Evolutionary conservation across 1,140 invertebrate species (phyloP).

Genomic region (Riptortus pedestris): DNA sequence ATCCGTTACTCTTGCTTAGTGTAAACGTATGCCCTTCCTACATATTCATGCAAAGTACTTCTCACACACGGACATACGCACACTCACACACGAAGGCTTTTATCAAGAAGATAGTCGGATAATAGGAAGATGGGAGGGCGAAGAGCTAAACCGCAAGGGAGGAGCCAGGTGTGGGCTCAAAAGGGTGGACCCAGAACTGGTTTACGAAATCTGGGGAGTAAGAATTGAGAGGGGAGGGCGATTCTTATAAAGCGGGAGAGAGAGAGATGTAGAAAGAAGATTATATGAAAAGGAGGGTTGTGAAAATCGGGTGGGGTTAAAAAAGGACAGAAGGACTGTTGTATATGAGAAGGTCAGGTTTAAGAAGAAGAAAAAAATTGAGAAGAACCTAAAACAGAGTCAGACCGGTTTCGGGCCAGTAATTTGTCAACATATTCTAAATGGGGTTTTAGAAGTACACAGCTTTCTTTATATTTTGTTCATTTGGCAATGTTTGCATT

Average conservation of each 20-base stretch:
- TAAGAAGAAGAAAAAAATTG: neutral
- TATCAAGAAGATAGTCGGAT: no score
- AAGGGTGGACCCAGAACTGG: neutral
- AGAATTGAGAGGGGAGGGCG: neutral
- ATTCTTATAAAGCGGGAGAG: neutral
- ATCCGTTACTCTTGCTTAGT: no score
- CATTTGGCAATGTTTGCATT: no score
- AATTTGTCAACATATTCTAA: neutral
- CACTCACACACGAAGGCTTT: no score
- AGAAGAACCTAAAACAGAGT: neutral
- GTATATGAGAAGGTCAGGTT: neutral
- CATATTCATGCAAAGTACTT: no score
- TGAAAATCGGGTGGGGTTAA: no score
- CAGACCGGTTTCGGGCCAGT: neutral
- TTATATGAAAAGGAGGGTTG: neutral
- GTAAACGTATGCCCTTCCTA: no score
- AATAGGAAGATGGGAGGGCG: no score
- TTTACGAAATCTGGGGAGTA: neutral
- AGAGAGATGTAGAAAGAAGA: neutral
- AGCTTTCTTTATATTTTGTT: no score
- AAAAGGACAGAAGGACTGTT: neutral
- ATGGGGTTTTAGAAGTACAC: no score
- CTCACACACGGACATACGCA: no score
- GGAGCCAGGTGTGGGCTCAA: neutral
- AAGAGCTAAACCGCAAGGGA: neutral